Conservation (phyloP, 2,113 vertebrate genomes). For the Thinocorus orbignyianus region DNA sequence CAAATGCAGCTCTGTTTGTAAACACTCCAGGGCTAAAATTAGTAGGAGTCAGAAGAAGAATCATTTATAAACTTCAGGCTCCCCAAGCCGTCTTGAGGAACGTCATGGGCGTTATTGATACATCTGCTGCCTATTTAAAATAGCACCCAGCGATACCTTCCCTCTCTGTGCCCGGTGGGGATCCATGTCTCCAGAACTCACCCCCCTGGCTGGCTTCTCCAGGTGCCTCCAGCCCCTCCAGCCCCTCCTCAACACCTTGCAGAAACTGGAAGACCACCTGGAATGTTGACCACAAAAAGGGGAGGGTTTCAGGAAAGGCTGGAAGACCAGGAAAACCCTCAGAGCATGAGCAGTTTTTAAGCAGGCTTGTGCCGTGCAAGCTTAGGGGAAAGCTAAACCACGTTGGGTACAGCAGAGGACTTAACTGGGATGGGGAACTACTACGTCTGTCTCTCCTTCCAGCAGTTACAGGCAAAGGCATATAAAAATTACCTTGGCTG, state of each 20-base stretch:
- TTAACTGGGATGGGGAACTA: neutral
- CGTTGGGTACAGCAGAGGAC: rapidly evolving
- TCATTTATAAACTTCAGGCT: conserved; percentile 47
- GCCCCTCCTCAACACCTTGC: neutral
- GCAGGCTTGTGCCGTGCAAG: neutral
- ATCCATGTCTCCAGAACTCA: neutral
- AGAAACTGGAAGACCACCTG: neutral
- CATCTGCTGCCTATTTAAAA: conserved; percentile 40
- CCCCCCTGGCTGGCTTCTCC: neutral
- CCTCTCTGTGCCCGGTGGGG: neutral
- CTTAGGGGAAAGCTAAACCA: neutral
- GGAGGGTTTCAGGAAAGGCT: neutral
- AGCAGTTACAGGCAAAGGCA: neutral
- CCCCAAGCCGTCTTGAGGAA: conserved; percentile 48
- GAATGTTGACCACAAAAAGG: neutral
- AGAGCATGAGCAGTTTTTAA: neutral
- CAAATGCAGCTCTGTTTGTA: conserved; percentile 66
- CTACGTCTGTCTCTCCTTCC: neutral
- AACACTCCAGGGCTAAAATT: conserved; percentile 66
- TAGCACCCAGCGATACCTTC: conserved; percentile 14
- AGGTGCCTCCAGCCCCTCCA: neutral
- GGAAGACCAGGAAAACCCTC: neutral
- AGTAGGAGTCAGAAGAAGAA: conserved; percentile 27
- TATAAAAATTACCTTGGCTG: neutral
- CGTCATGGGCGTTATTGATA: neutral